Conservation (phyloP, 2,797 vertebrate species). For the Stomatorhinus walkeri region DNA sequence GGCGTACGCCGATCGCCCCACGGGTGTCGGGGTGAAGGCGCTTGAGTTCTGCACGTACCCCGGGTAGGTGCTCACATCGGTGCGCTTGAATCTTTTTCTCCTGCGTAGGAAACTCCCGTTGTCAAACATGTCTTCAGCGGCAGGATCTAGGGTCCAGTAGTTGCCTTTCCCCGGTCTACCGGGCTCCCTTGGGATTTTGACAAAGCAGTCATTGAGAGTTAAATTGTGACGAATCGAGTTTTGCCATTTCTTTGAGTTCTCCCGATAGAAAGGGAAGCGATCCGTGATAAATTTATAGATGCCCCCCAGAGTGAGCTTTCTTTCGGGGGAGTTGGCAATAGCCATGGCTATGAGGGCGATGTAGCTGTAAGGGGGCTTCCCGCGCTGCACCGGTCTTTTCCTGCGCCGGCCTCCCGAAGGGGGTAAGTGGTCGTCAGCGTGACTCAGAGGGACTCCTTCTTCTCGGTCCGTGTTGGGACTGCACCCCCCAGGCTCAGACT, state of each 20-base stretch:
- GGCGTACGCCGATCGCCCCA: constrained; percentile 60
- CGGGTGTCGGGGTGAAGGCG: constrained; percentile 71
- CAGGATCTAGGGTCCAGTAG: constrained; percentile 88
- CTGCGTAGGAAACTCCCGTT: constrained; percentile 79
- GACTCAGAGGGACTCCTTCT: constrained; percentile 47
- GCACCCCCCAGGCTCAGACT: constrained; percentile 62
- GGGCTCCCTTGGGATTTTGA: constrained; percentile 85
- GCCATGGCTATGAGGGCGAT: constrained; percentile 97
- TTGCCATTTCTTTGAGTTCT: constrained; percentile 93
- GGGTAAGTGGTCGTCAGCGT: constrained; percentile 57
- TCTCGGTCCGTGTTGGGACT: constrained; percentile 55
- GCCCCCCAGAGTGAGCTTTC: constrained; percentile 85
- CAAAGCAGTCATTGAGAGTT: constrained; percentile 83
- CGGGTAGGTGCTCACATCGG: constrained; percentile 79
- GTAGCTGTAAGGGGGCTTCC: constrained; percentile 95
- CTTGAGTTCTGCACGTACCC: constrained; percentile 75
- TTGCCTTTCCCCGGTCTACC: constrained; percentile 85
- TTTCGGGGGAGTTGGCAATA: constrained; percentile 88
- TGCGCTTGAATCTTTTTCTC: constrained; percentile 78
- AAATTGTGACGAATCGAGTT: constrained; percentile 83
- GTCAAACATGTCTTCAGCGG: constrained; percentile 89
- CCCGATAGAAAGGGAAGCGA: constrained; percentile 91
- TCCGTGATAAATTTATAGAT: constrained; percentile 98
- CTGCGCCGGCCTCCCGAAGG: constrained; percentile 69
- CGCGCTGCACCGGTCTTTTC: constrained; percentile 84